Conservation (phyloP, 2,113 vertebrate species). For the Corythornis vintsioides region DNA sequence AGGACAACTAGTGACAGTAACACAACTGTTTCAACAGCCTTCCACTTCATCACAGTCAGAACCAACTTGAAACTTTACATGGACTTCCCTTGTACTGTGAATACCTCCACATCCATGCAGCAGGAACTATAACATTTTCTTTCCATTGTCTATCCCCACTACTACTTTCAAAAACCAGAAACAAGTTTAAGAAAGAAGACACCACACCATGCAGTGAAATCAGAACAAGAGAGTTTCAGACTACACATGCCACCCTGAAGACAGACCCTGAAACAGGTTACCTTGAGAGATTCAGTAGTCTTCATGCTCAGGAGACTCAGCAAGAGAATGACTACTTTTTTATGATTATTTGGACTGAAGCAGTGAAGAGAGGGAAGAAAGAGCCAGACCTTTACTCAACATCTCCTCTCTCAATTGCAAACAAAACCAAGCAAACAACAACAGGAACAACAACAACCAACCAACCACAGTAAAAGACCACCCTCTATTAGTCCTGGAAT, state of each 20-base stretch:
- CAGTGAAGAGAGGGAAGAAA: background rate
- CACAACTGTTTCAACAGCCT: background rate
- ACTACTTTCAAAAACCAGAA: background rate
- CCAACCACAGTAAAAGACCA: no score
- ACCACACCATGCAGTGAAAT: background rate
- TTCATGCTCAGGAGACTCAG: background rate
- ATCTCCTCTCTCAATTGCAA: background rate
- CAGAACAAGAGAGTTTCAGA: background rate
- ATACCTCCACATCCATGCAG: background rate
- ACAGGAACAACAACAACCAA: no score
- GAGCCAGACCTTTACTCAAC: background rate
- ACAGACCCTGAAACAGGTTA: background rate
- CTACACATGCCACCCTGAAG: rapidly evolving
- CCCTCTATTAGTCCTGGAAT: background rate
- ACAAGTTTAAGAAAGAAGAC: background rate
- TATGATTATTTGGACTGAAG: slow-evolving; percentile 4
- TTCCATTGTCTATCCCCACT: background rate
- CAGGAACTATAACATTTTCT: rapidly evolving
- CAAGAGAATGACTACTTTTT: background rate
- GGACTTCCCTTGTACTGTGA: background rate
- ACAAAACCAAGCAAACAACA: no score
- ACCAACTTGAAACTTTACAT: background rate
- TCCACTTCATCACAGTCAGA: background rate
- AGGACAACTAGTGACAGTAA: background rate
- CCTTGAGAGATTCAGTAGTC: background rate